phyloP scores from a whole-genome alignment of 2,888 invertebrate species.

The Dromius quadrimaculatus region DNA sequence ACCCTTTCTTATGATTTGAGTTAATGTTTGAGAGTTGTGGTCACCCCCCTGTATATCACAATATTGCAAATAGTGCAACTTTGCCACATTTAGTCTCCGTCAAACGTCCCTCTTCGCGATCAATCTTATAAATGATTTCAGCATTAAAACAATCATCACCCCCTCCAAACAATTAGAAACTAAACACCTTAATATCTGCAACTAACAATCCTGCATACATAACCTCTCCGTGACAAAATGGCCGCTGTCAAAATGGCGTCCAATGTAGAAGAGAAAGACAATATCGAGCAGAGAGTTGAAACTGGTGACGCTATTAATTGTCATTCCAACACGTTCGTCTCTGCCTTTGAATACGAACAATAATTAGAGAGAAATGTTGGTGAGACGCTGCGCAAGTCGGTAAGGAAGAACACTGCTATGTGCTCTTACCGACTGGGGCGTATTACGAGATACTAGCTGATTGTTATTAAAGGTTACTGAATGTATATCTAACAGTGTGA shows the following conservation, averaged over 20 bases:
- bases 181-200: constrained; percentile 18
- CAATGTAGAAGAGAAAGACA: constrained; percentile 19
- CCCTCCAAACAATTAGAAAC: constrained; percentile 35
- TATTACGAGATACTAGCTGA: no score
- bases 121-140: no score
- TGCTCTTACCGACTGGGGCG: constrained; percentile 2
- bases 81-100: no score
- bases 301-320: constrained; percentile 44
- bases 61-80: no score
- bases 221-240: constrained; percentile 3
- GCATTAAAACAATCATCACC: no score
- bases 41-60: no score
- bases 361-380: constrained; percentile 46
- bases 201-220: not conserved
- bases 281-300: constrained; percentile 36
- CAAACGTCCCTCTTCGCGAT: no score
- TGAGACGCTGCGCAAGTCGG: constrained; percentile 3
- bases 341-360: constrained; percentile 50
- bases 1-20: no score
- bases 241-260: not conserved
- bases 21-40: no score
- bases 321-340: constrained; percentile 48
- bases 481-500: no score
- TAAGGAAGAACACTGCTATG: constrained; percentile 10
- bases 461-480: constrained; percentile 32